Percentiles rank a stretch among this genome's conserved stretches.
Conservation (phyloP, 2,797 vertebrate genomes). For the Pagetopsis macropterus region DNA sequence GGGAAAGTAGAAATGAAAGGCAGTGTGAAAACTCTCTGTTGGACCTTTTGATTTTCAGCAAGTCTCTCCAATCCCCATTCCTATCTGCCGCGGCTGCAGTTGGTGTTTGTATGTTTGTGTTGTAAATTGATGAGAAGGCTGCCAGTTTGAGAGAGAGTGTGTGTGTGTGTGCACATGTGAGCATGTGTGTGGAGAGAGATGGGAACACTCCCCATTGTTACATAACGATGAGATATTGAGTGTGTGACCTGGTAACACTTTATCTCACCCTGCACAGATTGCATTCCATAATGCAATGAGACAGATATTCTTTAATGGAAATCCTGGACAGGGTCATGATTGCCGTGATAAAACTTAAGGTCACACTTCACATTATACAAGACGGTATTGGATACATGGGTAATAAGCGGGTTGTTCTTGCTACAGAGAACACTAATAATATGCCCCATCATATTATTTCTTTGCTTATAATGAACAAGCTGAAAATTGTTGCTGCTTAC, state of each 20-base stretch:
- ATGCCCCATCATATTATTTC: slow-evolving; percentile 51
- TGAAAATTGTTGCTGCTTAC: slow-evolving; percentile 32
- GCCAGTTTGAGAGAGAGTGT: slow-evolving; percentile 36
- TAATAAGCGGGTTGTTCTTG: slow-evolving; percentile 58
- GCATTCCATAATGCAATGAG: slow-evolving; percentile 80
- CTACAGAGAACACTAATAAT: slow-evolving; percentile 53
- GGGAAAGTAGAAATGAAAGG: slow-evolving; percentile 17
- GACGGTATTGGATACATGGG: slow-evolving; percentile 24
- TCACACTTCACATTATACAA: slow-evolving; percentile 66
- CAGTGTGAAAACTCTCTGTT: slow-evolving; percentile 41
- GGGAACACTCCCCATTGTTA: slow-evolving; percentile 61
- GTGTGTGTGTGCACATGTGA: neutral
- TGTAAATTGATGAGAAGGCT: slow-evolving; percentile 57
- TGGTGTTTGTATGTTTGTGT: slow-evolving; percentile 40
- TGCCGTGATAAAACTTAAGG: slow-evolving; percentile 74
- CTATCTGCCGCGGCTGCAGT: slow-evolving; percentile 39
- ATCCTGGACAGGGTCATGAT: slow-evolving; percentile 71
- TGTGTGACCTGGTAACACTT: slow-evolving; percentile 73
- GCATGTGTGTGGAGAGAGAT: slow-evolving; percentile 30
- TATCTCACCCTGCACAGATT: slow-evolving; percentile 74
- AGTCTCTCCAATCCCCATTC: slow-evolving; percentile 37
- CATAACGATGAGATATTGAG: slow-evolving; percentile 79
- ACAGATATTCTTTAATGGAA: slow-evolving; percentile 79
- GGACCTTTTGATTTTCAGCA: slow-evolving; percentile 51
- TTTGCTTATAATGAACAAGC: slow-evolving; percentile 52